Evolutionary conservation across 2,888 invertebrate genomes (phyloP).

Genomic region (Teleiodes luculella): DNA sequence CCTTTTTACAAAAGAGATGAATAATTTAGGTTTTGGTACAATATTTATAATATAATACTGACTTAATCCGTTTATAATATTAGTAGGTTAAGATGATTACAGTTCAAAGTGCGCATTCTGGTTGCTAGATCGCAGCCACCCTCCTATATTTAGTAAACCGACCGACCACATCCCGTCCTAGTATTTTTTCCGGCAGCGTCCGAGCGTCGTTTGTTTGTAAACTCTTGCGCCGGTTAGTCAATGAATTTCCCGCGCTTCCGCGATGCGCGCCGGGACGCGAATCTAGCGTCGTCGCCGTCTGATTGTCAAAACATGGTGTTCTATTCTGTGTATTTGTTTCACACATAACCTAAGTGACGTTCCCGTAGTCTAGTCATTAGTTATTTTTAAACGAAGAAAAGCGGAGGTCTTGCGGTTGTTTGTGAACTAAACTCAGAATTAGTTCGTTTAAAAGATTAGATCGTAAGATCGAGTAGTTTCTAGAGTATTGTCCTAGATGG

Average conservation of each 20-base stretch:
- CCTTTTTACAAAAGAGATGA: no score
- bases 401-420: no score
- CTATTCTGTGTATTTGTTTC: background rate
- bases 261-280: slow-evolving; percentile 50
- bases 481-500: no score
- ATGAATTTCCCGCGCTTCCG: slow-evolving; percentile 74
- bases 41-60: no score
- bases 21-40: no score
- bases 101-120: background rate
- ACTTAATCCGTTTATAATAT: background rate
- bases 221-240: slow-evolving; percentile 59
- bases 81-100: background rate
- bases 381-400: no score
- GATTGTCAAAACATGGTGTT: slow-evolving; percentile 5
- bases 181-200: slow-evolving; percentile 69
- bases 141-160: slow-evolving; percentile 74
- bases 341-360: no score
- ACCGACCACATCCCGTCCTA: slow-evolving; percentile 61
- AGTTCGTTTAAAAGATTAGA: no score
- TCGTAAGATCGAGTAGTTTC: no score
- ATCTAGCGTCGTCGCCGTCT: slow-evolving; percentile 1
- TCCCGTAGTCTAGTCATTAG: no score
- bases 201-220: slow-evolving; percentile 62
- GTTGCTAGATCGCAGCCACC: slow-evolving; percentile 45
- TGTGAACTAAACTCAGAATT: no score